Base-by-base conservation (phyloP, 2,797 vertebrate species). In the Cyclura pinguis region DNA sequence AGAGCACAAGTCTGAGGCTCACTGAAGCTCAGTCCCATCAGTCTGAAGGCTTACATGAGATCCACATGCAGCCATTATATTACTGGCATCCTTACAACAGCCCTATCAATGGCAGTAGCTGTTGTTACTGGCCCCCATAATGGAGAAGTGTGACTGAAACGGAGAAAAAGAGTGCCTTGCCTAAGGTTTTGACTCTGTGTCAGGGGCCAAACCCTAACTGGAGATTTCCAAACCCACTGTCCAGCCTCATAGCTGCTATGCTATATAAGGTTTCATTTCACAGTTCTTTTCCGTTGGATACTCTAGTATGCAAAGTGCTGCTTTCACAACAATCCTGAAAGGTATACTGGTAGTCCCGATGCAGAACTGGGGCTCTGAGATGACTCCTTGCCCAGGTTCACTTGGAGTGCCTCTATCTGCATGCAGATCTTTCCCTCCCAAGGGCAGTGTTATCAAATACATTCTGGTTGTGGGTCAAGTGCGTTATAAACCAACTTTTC, bases 391-490 rank as follows among this genome's bases (percentile, higher is more conserved):
- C 67, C 38, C 14, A 32, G 59, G 5, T 2, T 22, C 9, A 74
- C 77, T 64, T 32, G n/a, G 29, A 62, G 14, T 50, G 3, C 55
- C 52, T n/a, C 13, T 1, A 64, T 13, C 35, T 35, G 84, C 52
- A 76, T 35, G 9, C 77, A 29, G 22, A 76, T 9, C 24, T 76
- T 29, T 27, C 57, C 18, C 4, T 73, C 32, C 67, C 14, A 52
- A 50, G 14, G 2, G 50, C 0, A 0, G 2, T 1, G 10, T 82
- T 18, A 12, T 86, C 77, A 80, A 42, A 2, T 20, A 77, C 16
- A 47, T 27, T 76, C 47, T 22, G 57, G 18, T 35, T 47, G 78
- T n/a, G 50, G 72, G 72, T 90, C 85, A 90, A 90, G 4, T 8
- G 59, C 22, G 55, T 84, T 47, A 47, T 22, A 80, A 64, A 12